Evolutionary conservation across 2,113 vertebrate genomes (phyloP).

Genomic region (Passer montanus): DNA sequence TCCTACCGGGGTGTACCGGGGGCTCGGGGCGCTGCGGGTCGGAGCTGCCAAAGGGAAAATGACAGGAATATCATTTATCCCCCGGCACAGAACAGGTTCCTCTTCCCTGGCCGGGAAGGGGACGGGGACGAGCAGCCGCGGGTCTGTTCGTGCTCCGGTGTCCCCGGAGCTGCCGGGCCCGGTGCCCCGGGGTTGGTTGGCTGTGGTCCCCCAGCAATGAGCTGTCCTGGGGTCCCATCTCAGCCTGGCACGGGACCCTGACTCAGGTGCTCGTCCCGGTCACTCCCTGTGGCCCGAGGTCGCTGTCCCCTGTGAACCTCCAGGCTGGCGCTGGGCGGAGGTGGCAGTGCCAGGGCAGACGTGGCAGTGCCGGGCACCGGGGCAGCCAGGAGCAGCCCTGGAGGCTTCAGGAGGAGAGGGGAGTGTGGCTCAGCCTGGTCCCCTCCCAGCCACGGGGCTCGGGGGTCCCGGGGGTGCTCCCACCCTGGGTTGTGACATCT

Average conservation of each 20-base stretch:
- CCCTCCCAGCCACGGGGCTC: fast-evolving
- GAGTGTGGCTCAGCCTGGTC: not conserved
- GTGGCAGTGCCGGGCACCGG: not conserved
- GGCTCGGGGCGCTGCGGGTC: not conserved
- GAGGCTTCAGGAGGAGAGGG: fast-evolving
- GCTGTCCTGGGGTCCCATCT: not conserved
- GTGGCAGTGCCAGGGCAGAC: not conserved
- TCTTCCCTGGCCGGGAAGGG: not conserved
- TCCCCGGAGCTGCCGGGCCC: not conserved
- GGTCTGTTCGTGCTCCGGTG: not conserved
- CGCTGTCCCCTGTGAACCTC: not conserved
- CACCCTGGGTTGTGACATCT: not conserved
- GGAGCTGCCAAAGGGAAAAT: not conserved
- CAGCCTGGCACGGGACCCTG: not conserved
- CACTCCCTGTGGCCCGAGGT: not conserved
- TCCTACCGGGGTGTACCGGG: not conserved
- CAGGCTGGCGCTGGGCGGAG: not conserved
- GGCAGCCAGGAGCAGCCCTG: fast-evolving
- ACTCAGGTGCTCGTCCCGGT: fast-evolving
- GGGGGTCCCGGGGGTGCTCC: not conserved
- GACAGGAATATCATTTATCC: not conserved
- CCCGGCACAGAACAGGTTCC: not conserved
- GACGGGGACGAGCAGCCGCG: not conserved
- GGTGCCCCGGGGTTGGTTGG: not conserved
- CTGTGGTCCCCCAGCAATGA: not conserved